A percentile compares a stretch with the other conserved stretches of the same genome.
These are phyloP conservation scores for Eustalomyia histrio DNA, from an alignment of 2,888 invertebrate species.

Conservation along the genomic window DNA sequence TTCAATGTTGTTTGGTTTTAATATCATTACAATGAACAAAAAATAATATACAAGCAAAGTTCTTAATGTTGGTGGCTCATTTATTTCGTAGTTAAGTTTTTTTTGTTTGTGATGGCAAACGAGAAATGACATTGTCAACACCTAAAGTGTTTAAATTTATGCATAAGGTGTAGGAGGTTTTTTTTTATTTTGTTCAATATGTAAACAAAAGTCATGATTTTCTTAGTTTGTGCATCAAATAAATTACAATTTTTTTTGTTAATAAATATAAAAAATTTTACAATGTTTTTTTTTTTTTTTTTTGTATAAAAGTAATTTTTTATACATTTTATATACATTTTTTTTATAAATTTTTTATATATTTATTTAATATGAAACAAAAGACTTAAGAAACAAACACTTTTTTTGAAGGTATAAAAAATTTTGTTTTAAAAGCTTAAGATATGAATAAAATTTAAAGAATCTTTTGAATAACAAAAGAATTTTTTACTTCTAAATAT, in stretches of 20 bases:
- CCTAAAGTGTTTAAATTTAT: constrained; percentile 56
- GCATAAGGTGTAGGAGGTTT: constrained; percentile 52
- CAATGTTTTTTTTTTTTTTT: neutral
- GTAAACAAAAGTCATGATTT: constrained; percentile 48
- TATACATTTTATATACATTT: neutral
- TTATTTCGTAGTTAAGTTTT: constrained; percentile 9
- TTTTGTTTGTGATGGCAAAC: constrained; percentile 47
- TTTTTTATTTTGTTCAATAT: constrained; percentile 9
- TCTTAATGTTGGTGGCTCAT: constrained; percentile 53
- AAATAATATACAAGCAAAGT: constrained; percentile 21
- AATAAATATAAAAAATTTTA: neutral
- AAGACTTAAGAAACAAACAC: constrained; percentile 33
- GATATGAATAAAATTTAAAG: too few relatives aligned
- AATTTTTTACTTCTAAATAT: too few relatives aligned
- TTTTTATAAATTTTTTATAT: neutral
- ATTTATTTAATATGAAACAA: constrained; percentile 8
- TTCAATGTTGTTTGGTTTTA: constrained; percentile 16
- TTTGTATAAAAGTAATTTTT: neutral
- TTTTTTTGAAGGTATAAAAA: too few relatives aligned
- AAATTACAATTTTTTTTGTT: constrained; percentile 35
- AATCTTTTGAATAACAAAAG: too few relatives aligned
- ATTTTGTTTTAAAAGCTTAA: too few relatives aligned
- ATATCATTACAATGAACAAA: constrained; percentile 26
- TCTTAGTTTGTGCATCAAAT: constrained; percentile 33
- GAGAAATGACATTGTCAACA: constrained; percentile 60